A percentile compares a stretch with the other conserved stretches of the same genome.
These are phyloP conservation scores for Etia nguti DNA, from an alignment of 2,113 vertebrate species.

Conservation along the genomic window DNA sequence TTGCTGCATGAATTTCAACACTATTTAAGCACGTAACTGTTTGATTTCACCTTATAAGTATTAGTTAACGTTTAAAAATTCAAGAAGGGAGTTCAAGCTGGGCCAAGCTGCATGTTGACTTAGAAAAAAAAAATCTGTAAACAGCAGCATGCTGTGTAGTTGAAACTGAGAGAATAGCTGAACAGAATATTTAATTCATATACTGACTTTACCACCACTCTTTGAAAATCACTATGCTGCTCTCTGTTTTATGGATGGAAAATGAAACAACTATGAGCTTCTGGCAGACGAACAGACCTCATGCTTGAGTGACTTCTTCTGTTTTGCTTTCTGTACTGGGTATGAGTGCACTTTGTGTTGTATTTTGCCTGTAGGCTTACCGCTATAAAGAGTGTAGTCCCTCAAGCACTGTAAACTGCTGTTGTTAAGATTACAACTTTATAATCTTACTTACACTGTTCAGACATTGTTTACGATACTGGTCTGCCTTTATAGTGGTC, in stretches of 20 bases:
- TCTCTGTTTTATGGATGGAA: neutral
- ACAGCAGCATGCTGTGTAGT: neutral
- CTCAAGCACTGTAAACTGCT: neutral
- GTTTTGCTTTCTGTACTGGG: neutral
- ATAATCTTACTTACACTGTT: neutral
- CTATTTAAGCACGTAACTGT: neutral
- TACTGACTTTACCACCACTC: neutral
- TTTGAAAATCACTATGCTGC: neutral
- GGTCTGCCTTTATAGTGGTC: neutral
- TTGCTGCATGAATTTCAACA: neutral
- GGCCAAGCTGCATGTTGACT: neutral
- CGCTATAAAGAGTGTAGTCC: neutral
- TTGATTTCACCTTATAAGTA: neutral
- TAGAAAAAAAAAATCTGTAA: neutral
- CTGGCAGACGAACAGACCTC: neutral
- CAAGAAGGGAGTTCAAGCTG: neutral
- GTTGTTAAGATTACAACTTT: neutral
- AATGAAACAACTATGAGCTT: neutral
- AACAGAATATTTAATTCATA: constrained; percentile 12
- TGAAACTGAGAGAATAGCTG: neutral
- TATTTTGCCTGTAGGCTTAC: neutral
- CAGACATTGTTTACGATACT: neutral
- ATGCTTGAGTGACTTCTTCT: neutral
- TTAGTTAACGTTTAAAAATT: neutral
- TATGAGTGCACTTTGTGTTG: neutral